A percentile compares a stretch with the other conserved stretches of the same genome.
phyloP scores from a whole-genome alignment of 2,113 vertebrate genomes.

The Prunella fulvescens region DNA sequence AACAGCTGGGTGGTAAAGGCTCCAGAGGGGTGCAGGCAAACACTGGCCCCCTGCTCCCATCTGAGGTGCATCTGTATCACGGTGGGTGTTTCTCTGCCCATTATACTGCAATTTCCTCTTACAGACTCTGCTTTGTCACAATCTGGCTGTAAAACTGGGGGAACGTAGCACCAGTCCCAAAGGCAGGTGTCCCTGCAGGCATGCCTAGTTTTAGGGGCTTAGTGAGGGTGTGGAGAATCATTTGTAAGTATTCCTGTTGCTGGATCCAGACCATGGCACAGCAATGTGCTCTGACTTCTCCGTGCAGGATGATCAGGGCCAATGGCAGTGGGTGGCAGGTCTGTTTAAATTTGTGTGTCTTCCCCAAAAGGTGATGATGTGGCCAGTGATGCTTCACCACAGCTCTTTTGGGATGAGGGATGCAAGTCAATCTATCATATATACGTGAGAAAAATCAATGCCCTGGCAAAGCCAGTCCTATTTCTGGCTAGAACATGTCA shows the following conservation, averaged over 20 bases:
- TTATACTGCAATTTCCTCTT: neutral
- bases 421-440: neutral
- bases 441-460: neutral
- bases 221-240: neutral
- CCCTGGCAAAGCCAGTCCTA: neutral
- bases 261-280: neutral
- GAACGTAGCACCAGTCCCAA: neutral
- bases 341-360: neutral
- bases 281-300: neutral
- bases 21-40: neutral
- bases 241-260: neutral
- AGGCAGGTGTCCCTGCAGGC: neutral
- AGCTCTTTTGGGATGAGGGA: neutral
- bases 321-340: neutral
- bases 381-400: neutral
- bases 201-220: neutral
- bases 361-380: neutral
- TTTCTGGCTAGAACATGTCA: neutral
- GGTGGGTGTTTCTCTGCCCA: accelerated
- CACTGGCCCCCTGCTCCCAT: neutral
- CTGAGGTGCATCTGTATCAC: neutral
- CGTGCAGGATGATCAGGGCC: neutral
- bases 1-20: accelerated
- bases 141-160: neutral
- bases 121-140: neutral